A percentile compares a stretch with the other conserved stretches of the same genome.
Conservation (phyloP, 2,888 invertebrate species). For the Drosophila fungiperda region DNA sequence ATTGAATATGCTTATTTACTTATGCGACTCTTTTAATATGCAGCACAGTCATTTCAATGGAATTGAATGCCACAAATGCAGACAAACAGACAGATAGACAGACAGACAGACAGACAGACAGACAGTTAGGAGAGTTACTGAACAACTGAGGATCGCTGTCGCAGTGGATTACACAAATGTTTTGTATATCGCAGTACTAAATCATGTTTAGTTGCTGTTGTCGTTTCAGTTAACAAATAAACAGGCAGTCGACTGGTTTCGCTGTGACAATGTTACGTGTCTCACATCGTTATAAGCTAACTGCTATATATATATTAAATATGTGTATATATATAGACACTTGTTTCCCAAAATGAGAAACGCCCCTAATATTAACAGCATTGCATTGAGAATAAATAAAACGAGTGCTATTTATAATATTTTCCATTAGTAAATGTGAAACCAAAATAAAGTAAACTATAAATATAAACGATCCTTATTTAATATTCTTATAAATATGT, state of each 20-base stretch:
- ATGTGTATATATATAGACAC: neutral
- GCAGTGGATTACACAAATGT: slow-evolving; percentile 30
- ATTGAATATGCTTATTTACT: slow-evolving; percentile 79
- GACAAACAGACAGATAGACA: slow-evolving; percentile 5
- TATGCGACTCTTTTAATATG: slow-evolving; percentile 76
- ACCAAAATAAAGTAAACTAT: neutral
- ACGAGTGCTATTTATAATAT: neutral
- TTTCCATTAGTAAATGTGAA: neutral
- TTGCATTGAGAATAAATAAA: neutral
- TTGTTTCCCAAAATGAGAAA: neutral
- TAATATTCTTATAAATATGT: neutral
- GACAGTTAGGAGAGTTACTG: slow-evolving; percentile 7
- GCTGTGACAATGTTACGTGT: slow-evolving; percentile 36
- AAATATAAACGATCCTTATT: neutral
- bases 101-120: slow-evolving; percentile 8
- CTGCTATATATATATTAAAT: slow-evolving; percentile 6
- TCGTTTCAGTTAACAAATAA: slow-evolving; percentile 55
- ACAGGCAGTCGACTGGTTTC: slow-evolving; percentile 23
- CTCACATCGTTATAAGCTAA: slow-evolving; percentile 28
- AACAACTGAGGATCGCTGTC: slow-evolving; percentile 26
- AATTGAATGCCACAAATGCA: slow-evolving; percentile 56
- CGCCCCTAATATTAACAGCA: neutral
- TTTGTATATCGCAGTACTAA: slow-evolving; percentile 31
- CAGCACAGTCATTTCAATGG: slow-evolving; percentile 59
- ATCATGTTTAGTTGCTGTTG: slow-evolving; percentile 22